These are phyloP conservation scores for Recurvirostra avosetta DNA, from an alignment of 2,113 vertebrate species.

Conservation along the genomic window DNA sequence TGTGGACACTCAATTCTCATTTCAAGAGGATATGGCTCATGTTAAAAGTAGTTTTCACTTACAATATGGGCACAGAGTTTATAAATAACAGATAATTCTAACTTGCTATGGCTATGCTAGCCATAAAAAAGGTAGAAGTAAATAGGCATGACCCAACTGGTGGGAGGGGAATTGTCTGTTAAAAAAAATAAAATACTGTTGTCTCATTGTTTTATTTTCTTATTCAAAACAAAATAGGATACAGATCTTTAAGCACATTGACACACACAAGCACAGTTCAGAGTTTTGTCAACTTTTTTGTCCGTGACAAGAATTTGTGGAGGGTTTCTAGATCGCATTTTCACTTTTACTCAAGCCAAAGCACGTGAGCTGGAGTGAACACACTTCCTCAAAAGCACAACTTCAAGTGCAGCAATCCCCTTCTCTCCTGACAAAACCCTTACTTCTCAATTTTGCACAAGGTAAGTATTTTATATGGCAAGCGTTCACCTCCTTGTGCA, in stretches of 20 bases:
- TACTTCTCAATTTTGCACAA: background rate
- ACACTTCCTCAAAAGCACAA: background rate
- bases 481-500: background rate
- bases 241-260: background rate
- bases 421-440: background rate
- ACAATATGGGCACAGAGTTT: background rate
- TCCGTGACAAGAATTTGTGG: background rate
- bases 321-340: background rate
- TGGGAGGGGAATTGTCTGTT: background rate
- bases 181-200: background rate
- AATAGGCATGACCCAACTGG: background rate
- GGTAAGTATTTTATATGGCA: background rate
- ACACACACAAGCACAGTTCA: background rate
- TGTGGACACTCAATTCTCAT: background rate
- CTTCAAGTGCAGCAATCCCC: background rate
- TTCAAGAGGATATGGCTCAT: background rate
- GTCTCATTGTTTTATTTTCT: background rate
- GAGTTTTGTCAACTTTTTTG: background rate
- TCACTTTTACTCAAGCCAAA: background rate
- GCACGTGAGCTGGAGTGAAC: fast-evolving
- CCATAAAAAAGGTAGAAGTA: background rate
- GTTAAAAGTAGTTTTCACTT: background rate
- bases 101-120: background rate
- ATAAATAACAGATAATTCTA: background rate
- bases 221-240: background rate